Conservation (phyloP, 2,113 vertebrate species). For the Pedetes capensis region DNA sequence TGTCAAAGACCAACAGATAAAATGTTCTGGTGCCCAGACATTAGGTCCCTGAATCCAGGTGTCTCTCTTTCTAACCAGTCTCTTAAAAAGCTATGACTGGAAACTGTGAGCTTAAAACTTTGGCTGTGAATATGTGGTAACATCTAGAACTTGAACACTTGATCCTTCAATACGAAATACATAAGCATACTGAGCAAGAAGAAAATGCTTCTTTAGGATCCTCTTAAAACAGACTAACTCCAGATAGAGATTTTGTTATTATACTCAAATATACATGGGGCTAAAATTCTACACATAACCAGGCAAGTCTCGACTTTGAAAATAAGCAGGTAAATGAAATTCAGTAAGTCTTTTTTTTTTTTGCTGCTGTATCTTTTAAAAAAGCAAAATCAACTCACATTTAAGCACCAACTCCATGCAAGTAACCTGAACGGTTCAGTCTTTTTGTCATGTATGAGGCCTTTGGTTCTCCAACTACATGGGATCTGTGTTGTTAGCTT, state of each 20-base stretch:
- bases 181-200: constrained; percentile 53
- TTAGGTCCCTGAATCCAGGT: constrained; percentile 76
- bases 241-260: constrained; percentile 59
- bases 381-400: constrained; percentile 81
- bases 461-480: constrained; percentile 73
- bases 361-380: constrained; percentile 77
- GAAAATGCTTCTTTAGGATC: constrained; percentile 40
- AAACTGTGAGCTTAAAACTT: constrained; percentile 47
- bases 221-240: constrained; percentile 58
- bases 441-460: constrained; percentile 81
- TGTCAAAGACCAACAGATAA: constrained; percentile 49
- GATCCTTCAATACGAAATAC: constrained; percentile 37
- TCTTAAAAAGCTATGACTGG: constrained; percentile 58
- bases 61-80: constrained; percentile 71
- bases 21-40: constrained; percentile 73
- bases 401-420: constrained; percentile 82
- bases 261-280: constrained; percentile 51
- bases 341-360: constrained; percentile 66
- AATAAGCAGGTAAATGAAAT: constrained; percentile 73
- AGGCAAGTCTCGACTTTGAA: constrained; percentile 69
- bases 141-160: constrained; percentile 49
- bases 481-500: constrained; percentile 61
- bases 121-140: constrained; percentile 52
- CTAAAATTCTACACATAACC: constrained; percentile 67
- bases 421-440: constrained; percentile 79